phyloP scores from a whole-genome alignment of 2,113 vertebrate genomes.

The Halcyon senegalensis region DNA sequence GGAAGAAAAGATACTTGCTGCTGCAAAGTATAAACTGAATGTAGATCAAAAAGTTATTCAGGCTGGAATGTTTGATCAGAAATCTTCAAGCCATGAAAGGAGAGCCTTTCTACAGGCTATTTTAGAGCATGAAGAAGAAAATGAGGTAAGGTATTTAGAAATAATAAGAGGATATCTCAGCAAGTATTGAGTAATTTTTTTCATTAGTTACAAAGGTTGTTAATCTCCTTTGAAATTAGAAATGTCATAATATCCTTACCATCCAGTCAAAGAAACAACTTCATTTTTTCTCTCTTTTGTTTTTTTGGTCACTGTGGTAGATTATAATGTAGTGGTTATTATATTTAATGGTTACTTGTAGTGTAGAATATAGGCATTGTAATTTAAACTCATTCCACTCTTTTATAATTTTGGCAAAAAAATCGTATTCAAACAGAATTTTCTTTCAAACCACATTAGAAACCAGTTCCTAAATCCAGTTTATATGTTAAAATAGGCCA shows the following conservation, averaged over 20 bases:
- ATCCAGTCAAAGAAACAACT: neutral
- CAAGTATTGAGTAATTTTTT: neutral
- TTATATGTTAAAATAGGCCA: neutral
- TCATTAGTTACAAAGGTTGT: neutral
- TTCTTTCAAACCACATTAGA: neutral
- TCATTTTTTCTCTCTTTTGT: neutral
- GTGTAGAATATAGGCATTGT: neutral
- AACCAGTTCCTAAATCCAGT: neutral
- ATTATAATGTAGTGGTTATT: neutral
- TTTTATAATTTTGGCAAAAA: neutral
- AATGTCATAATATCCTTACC: neutral
- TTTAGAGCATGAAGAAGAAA: constrained; percentile 89
- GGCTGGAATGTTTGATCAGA: constrained; percentile 92
- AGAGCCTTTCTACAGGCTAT: constrained; percentile 89
- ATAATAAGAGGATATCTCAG: neutral
- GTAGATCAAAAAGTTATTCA: constrained; percentile 93
- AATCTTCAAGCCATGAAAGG: constrained; percentile 89
- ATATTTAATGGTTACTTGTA: neutral
- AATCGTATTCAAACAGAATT: neutral
- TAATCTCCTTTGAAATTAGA: neutral
- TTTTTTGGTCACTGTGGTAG: neutral
- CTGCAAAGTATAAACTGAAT: constrained; percentile 90
- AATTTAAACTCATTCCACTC: neutral
- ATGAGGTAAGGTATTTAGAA: constrained; percentile 76
- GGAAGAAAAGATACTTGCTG: constrained; percentile 90